phyloP scores from a whole-genome alignment of 2,888 invertebrate species.

The Cacoxenus indagator region DNA sequence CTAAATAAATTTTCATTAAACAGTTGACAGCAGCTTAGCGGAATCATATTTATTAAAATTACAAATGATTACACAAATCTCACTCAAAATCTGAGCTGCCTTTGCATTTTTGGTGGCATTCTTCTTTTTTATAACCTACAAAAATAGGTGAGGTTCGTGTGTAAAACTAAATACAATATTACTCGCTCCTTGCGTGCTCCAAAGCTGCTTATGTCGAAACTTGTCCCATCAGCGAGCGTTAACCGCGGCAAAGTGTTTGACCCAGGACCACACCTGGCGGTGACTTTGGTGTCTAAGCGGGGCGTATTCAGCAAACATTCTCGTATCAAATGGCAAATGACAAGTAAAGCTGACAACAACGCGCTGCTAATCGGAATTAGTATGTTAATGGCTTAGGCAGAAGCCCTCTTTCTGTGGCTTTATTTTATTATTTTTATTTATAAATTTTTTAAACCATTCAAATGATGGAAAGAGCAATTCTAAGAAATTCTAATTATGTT shows the following conservation, averaged over 20 bases:
- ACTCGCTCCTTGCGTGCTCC: background rate
- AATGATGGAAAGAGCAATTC: background rate
- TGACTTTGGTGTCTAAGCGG: background rate
- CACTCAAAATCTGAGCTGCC: no score
- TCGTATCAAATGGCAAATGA: slow-evolving; percentile 2
- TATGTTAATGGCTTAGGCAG: background rate
- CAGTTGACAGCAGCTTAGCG: no score
- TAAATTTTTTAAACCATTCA: background rate
- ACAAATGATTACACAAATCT: no score
- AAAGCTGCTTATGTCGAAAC: background rate
- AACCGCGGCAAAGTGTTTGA: background rate
- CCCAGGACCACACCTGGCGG: slow-evolving; percentile 1
- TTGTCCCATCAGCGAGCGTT: no score
- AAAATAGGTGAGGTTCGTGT: no score
- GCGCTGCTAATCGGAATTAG: background rate
- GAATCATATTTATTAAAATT: no score
- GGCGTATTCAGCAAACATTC: background rate
- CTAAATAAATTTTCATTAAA: no score
- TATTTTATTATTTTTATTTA: background rate
- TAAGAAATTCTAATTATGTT: slow-evolving; percentile 7
- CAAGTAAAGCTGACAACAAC: slow-evolving; percentile 14
- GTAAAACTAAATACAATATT: no score
- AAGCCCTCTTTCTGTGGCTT: background rate
- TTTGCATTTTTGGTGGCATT: no score
- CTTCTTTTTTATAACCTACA: no score